phyloP scores from a whole-genome alignment of 2,797 vertebrate species.

The Champsocephalus gunnari region DNA sequence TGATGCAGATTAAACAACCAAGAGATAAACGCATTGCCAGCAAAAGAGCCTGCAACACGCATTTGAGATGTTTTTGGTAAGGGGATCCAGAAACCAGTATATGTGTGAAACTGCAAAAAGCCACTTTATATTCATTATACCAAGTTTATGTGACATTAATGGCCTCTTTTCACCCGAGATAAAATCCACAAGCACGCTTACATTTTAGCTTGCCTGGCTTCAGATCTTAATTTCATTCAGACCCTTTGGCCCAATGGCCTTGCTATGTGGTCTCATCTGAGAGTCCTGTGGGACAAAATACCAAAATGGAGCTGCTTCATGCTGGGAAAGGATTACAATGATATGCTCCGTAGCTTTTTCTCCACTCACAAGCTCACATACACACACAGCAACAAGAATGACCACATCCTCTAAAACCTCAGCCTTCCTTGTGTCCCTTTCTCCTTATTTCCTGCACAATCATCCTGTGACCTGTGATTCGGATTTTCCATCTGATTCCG shows the following conservation, averaged over 20 bases:
- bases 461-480: slow-evolving; percentile 18
- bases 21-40: background rate
- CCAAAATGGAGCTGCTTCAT: slow-evolving; percentile 45
- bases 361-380: slow-evolving; percentile 7
- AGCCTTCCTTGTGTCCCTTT: slow-evolving; percentile 28
- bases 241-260: slow-evolving; percentile 13
- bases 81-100: background rate
- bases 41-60: background rate
- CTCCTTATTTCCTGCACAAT: slow-evolving; percentile 25
- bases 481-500: background rate
- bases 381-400: background rate
- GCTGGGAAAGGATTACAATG: slow-evolving; percentile 67
- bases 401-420: slow-evolving; percentile 14
- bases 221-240: slow-evolving; percentile 9
- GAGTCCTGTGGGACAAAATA: slow-evolving; percentile 42
- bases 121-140: background rate
- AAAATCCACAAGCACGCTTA: slow-evolving; percentile 8
- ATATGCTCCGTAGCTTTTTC: slow-evolving; percentile 49
- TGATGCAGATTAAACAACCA: background rate
- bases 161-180: background rate
- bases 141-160: background rate
- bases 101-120: background rate
- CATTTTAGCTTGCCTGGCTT: background rate
- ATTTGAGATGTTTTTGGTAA: background rate
- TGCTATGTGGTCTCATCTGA: slow-evolving; percentile 57